These are phyloP conservation scores for Sebastes matsubarae DNA, from an alignment of 2,797 vertebrate genomes.

Conservation along the genomic window DNA sequence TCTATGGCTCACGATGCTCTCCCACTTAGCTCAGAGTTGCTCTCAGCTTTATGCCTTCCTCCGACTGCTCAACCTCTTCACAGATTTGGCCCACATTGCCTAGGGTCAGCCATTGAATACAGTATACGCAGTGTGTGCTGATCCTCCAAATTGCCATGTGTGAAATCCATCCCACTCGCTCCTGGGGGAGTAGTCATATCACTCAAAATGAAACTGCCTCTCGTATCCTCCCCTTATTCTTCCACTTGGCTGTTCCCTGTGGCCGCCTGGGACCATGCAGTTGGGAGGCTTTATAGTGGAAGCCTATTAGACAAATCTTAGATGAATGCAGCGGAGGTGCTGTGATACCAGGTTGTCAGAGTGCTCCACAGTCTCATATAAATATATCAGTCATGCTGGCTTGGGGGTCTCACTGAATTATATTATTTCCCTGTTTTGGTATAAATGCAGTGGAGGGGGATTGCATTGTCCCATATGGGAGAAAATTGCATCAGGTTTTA, in stretches of 20 bases:
- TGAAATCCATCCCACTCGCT: conserved; percentile 75
- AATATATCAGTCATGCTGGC: conserved; percentile 87
- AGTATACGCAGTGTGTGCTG: conserved; percentile 70
- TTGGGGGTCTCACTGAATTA: conserved; percentile 72
- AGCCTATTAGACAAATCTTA: conserved; percentile 86
- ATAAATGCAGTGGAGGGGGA: conserved; percentile 32
- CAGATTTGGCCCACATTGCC: conserved; percentile 68
- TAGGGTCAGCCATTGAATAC: conserved; percentile 73
- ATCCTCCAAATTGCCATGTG: conserved; percentile 80
- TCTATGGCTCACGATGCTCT: conserved; percentile 3
- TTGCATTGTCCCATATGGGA: conserved; percentile 57
- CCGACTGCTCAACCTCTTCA: conserved; percentile 54
- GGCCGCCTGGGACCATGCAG: conserved; percentile 64
- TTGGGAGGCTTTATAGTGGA: conserved; percentile 72
- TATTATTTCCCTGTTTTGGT: conserved; percentile 72
- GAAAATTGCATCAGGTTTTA: conserved; percentile 77
- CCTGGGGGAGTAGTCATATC: conserved; percentile 79
- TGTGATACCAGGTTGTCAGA: conserved; percentile 79
- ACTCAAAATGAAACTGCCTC: conserved; percentile 75
- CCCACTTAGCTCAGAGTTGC: conserved; percentile 24
- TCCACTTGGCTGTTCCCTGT: conserved; percentile 58
- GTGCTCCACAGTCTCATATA: conserved; percentile 76
- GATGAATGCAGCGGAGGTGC: conserved; percentile 75
- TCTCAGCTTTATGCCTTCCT: conserved; percentile 42
- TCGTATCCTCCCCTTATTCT: conserved; percentile 69